Conservation (phyloP, 2,113 vertebrate species). For the Centropristis striata region DNA sequence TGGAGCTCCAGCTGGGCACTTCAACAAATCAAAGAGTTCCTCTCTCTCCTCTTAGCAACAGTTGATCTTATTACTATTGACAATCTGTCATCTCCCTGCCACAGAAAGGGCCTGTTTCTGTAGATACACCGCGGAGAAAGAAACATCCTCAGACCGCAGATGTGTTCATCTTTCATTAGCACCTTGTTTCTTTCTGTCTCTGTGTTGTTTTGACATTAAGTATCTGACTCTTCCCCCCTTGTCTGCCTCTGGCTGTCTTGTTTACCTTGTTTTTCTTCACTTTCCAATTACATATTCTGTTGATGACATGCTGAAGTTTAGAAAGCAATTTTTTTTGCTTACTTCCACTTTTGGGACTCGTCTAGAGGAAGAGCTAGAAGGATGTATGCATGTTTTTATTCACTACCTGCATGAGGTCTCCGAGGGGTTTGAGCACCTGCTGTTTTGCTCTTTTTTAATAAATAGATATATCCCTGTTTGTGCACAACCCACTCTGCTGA, state of each 20-base stretch:
- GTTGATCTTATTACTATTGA: slow-evolving; percentile 81
- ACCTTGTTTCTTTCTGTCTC: slow-evolving; percentile 16
- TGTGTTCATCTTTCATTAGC: slow-evolving; percentile 60
- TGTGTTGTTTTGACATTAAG: slow-evolving; percentile 35
- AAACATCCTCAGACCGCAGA: slow-evolving; percentile 45
- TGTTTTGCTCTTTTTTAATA: no score
- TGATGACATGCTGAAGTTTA: background rate
- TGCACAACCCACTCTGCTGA: no score
- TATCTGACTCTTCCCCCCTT: background rate
- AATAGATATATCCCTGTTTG: no score
- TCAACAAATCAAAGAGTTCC: slow-evolving; percentile 31
- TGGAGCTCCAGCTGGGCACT: slow-evolving; percentile 27
- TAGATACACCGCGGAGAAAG: slow-evolving; percentile 40
- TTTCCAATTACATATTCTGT: slow-evolving; percentile 2
- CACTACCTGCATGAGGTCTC: no score
- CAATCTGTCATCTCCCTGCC: slow-evolving; percentile 76
- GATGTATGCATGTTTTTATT: background rate
- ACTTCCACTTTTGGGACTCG: background rate
- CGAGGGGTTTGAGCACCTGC: no score
- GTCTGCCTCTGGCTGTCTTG: slow-evolving; percentile 18
- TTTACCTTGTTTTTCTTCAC: slow-evolving; percentile 2
- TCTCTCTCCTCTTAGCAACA: slow-evolving; percentile 48
- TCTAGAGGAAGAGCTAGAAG: background rate
- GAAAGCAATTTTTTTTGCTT: background rate
- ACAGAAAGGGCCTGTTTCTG: slow-evolving; percentile 44